Percentiles rank a stretch among this genome's conserved stretches.
Conservation (phyloP, 2,113 vertebrate species). For the Sander lucioperca region DNA sequence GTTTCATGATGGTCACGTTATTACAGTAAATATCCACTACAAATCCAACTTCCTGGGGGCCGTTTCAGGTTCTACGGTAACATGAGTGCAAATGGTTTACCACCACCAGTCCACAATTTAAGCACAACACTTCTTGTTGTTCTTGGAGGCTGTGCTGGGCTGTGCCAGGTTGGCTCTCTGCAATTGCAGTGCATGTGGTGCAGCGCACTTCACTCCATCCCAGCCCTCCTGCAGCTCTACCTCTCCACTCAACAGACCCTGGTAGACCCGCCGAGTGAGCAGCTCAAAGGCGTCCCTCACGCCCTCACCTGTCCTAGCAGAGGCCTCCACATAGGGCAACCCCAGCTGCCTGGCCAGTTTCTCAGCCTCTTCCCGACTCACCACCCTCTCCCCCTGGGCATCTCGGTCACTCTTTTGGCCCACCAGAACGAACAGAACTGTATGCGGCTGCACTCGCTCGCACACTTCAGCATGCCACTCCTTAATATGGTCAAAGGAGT, state of each 20-base stretch:
- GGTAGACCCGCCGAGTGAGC: conserved; percentile 80
- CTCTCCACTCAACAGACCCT: conserved; percentile 79
- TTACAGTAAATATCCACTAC: not conserved
- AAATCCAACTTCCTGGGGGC: not conserved
- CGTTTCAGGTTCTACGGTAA: not conserved
- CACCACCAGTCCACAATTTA: conserved; percentile 43
- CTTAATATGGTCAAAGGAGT: conserved; percentile 86
- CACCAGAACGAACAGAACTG: conserved; percentile 86
- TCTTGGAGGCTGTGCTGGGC: fast-evolving
- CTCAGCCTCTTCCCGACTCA: conserved; percentile 84
- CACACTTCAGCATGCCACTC: conserved; percentile 87
- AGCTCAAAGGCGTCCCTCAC: conserved; percentile 84
- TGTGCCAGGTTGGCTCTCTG: conserved; percentile 41
- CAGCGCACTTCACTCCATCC: conserved; percentile 85
- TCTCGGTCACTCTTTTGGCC: conserved; percentile 88
- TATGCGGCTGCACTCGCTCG: conserved; percentile 81
- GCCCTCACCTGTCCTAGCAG: conserved; percentile 84
- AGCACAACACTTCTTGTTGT: conserved; percentile 74
- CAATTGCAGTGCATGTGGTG: conserved; percentile 57
- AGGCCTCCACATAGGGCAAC: conserved; percentile 85
- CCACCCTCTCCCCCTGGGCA: conserved; percentile 68
- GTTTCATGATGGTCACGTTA: not conserved
- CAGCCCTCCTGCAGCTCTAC: conserved; percentile 79
- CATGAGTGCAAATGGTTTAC: not conserved
- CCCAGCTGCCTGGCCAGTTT: conserved; percentile 81